Base-by-base conservation (phyloP, 2,797 vertebrate species). In the Xenopus petersii region DNA sequence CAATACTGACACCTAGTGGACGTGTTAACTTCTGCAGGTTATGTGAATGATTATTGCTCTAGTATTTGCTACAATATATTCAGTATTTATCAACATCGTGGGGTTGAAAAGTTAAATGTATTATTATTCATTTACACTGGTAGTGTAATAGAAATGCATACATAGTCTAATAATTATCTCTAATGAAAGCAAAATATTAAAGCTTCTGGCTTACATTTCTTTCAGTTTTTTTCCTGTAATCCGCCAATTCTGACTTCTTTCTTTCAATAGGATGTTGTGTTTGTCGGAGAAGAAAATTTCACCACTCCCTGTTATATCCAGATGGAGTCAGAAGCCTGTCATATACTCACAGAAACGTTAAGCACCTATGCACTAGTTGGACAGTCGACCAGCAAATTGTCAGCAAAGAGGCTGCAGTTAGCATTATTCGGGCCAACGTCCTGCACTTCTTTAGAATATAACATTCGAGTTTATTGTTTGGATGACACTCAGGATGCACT, bases 251-350 rank as follows among this genome's bases (percentile, higher is more conserved):
- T 16, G 16, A 8, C 15, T 56, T 21, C 15, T 61, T 5, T 48
- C 11, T 70, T 66, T n/a, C 16, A 11, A 36, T 12, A 99, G 98
- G 97, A 99, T 3, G 94, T 98, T 65, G 96, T 99, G 80, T 93
- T 95, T 48, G 95, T 98, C 0, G 97, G 98, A 15, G 96, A 98
- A 72, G 98, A 99, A 75, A 98, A 98, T 83, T 98, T 97, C 86
- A 98, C 95, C 33, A 98, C 97, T 0, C 97, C 97, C 0, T 99
- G 96, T 84, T 98, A 98, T 71, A 91, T 98, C 83, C 98, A 98
- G 82, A 88, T 99, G 93, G 95, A 98, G 1, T 88, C 94, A 0
- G 95, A 98, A 75, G 92, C 96, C 47, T 98, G 96, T 87, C 98
- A 99, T 84, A 93, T 99, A 83, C 92, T 99, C 87, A 98, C 95